These are phyloP conservation scores for Gallinago undulata DNA, from an alignment of 2,113 vertebrate species.

Conservation along the genomic window DNA sequence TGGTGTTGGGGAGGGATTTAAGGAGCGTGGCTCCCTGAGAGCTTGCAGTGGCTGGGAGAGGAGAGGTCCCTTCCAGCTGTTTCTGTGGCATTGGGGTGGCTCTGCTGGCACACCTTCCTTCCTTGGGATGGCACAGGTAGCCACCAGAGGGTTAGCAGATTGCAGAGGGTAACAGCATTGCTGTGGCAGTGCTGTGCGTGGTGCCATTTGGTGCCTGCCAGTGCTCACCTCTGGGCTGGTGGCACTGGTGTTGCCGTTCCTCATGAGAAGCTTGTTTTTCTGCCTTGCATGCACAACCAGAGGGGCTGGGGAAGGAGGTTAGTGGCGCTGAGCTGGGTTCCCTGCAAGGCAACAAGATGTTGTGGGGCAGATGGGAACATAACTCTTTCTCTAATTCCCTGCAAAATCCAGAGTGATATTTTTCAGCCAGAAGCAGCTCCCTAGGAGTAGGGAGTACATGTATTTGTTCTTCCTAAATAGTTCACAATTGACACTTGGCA, in stretches of 20 bases:
- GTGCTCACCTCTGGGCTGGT: background rate
- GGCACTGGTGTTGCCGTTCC: background rate
- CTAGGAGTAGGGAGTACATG: background rate
- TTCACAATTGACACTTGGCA: background rate
- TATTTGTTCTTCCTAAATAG: background rate
- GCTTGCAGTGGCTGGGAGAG: background rate
- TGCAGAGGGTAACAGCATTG: background rate
- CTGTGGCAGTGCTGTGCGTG: accelerated
- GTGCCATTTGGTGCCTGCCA: background rate
- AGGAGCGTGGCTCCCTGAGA: background rate
- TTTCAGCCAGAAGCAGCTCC: background rate
- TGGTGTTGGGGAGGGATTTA: background rate
- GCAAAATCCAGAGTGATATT: background rate
- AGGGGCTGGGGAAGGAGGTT: background rate
- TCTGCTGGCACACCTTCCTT: background rate
- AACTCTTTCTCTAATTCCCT: background rate
- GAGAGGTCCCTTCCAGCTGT: background rate
- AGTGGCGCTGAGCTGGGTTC: background rate
- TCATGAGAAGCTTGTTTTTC: background rate
- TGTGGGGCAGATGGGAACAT: background rate
- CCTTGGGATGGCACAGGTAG: background rate
- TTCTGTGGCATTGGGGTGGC: background rate
- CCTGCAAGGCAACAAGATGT: background rate
- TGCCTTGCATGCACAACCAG: accelerated
- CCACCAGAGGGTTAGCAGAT: background rate